Base-by-base conservation (phyloP, 2,113 vertebrate genomes). In the Mus musculus region DNA sequence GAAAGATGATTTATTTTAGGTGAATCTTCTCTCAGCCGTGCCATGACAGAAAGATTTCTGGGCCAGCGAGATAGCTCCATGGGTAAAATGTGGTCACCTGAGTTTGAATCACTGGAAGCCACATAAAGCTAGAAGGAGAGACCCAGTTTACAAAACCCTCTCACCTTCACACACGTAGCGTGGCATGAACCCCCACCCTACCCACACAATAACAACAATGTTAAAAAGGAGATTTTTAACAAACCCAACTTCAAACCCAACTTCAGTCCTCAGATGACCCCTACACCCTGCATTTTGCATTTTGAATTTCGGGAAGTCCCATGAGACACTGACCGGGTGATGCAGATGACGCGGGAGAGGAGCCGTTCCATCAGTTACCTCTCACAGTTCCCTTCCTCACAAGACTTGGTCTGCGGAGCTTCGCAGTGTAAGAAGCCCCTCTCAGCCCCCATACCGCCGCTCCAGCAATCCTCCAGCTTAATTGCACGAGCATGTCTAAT, bases 251-350 rank as follows among this genome's bases (percentile, higher is more conserved):
- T 69, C 78, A 87, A 75, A 63, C 63, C 33, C 61, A 17, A 56
- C 42, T 78, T 89, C 92, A 71, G 87, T 93, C 28, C 91, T 71
- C 78, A 77, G 24, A 39, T 72, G 65, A 69, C 17, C 49, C 20
- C 69, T 1, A 13, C 5, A 30, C 36, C 88, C 52, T 86, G 52
- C 49, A 11, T 39, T 86, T 72, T 89, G 39, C 26, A n/a, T 61
- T 81, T 88, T 88, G 80, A 59, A 69, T 52, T 95, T 80, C 8
- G 49, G 46, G 91, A 94, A 89, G 52, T 63, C 59, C 16, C 20
- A 39, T 24, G 46, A 84, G 80, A 78, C 63, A 78, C 11, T 36
- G 56, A n/a, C 63, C 42, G 42, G 42, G 33, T 14, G 8, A 22
- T 52, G 49, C 82, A 84, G 78, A 49, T 26, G 6, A 17, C 46